A percentile compares a stretch with the other conserved stretches of the same genome.
These are phyloP conservation scores for Oriolus oriolus DNA, from an alignment of 2,113 vertebrate species.

Conservation along the genomic window DNA sequence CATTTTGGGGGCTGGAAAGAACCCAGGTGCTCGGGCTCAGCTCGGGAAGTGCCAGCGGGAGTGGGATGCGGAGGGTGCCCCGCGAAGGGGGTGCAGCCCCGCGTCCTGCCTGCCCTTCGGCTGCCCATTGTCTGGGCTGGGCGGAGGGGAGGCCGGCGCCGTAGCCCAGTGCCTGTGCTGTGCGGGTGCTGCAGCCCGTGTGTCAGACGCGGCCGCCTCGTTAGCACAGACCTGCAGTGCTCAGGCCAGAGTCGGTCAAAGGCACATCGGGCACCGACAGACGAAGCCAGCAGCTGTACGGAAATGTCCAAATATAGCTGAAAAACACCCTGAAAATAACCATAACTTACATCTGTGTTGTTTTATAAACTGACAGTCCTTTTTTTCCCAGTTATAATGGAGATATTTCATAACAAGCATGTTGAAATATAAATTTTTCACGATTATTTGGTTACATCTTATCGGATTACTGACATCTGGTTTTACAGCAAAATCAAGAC, in stretches of 20 bases:
- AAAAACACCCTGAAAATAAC: neutral
- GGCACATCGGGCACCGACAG: neutral
- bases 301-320: neutral
- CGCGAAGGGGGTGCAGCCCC: neutral
- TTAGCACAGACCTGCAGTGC: neutral
- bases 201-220: neutral
- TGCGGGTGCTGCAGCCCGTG: neutral
- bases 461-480: neutral
- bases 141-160: neutral
- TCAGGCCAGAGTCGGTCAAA: neutral
- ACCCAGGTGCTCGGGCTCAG: accelerated
- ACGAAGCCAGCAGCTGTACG: neutral
- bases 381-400: neutral
- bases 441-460: neutral
- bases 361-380: neutral
- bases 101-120: neutral
- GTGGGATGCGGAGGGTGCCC: neutral
- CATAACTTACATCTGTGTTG: neutral
- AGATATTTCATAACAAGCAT: neutral
- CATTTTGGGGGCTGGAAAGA: neutral
- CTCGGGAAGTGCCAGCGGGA: neutral
- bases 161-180: neutral
- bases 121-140: neutral
- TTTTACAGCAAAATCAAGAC: constrained; percentile 10
- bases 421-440: neutral